Conservation (phyloP, 1,140 invertebrate genomes). For the Cheumatopsyche charites region DNA sequence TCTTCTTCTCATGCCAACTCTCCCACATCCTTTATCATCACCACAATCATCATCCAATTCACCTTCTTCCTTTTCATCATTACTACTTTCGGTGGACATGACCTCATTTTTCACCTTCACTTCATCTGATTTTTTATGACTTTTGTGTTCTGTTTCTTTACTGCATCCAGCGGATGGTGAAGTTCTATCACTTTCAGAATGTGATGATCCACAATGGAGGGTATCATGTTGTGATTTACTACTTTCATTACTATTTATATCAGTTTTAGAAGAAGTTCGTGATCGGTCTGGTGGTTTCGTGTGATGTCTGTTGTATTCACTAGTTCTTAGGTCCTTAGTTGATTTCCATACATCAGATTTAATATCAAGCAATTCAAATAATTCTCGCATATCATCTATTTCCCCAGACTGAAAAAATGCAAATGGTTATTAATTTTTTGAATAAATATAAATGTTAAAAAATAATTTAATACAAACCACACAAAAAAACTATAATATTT, state of each 20-base stretch:
- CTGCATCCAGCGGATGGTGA: slow-evolving; percentile 58
- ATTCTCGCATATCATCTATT: slow-evolving; percentile 78
- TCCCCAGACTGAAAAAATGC: slow-evolving; percentile 72
- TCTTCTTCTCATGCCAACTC: slow-evolving; percentile 62
- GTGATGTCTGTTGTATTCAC: slow-evolving; percentile 59
- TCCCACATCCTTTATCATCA: slow-evolving; percentile 64
- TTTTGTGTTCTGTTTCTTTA: slow-evolving; percentile 50
- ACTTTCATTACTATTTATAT: slow-evolving; percentile 67
- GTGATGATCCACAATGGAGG: slow-evolving; percentile 57
- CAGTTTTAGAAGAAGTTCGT: slow-evolving; percentile 67
- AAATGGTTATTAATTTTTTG: background rate
- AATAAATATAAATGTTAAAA: background rate
- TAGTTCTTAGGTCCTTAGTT: slow-evolving; percentile 55
- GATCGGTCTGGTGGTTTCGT: slow-evolving; percentile 60
- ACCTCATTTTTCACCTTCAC: slow-evolving; percentile 60
- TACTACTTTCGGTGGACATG: slow-evolving; percentile 62
- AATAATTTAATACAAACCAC: background rate
- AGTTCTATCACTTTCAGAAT: slow-evolving; percentile 59
- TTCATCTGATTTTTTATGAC: slow-evolving; percentile 50
- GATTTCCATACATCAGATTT: slow-evolving; percentile 78
- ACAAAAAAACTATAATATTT: too few species aligned
- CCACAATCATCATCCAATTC: slow-evolving; percentile 60
- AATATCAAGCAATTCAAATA: slow-evolving; percentile 81
- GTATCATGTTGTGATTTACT: slow-evolving; percentile 61
- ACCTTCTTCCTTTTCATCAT: slow-evolving; percentile 57